phyloP scores from a whole-genome alignment of 2,888 invertebrate species.

The Herminia tarsipennalis region DNA sequence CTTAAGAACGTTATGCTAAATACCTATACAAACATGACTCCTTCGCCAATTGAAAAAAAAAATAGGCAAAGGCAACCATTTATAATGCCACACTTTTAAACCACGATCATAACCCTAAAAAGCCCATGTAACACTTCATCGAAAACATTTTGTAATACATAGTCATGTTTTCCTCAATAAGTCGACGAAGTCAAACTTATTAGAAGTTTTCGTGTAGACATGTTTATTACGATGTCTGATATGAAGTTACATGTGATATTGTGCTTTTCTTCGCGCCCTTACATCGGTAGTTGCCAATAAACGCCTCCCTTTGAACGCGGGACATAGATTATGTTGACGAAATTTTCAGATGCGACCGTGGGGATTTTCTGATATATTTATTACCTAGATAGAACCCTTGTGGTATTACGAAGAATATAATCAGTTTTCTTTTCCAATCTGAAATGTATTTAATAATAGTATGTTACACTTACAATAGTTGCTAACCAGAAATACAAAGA shows the following conservation, averaged over 20 bases:
- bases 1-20: no score
- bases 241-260: conserved; percentile 31
- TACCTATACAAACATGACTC: no score
- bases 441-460: no score
- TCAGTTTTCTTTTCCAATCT: no score
- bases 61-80: no score
- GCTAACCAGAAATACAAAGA: no score
- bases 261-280: conserved; percentile 45
- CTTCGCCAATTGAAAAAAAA: no score
- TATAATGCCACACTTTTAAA: no score
- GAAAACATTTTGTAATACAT: not conserved
- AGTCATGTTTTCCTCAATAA: not conserved
- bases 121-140: not conserved
- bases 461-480: no score
- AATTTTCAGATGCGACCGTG: conserved; percentile 11
- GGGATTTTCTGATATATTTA: not conserved
- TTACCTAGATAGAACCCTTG: no score
- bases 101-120: no score
- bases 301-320: conserved; percentile 39
- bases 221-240: conserved; percentile 24
- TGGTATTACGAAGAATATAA: no score
- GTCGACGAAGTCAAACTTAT: conserved; percentile 7
- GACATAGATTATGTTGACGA: conserved; percentile 39
- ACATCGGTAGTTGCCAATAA: conserved; percentile 54
- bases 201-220: conserved; percentile 13